Evolutionary conservation across 2,888 invertebrate species (phyloP), one percentile per base, ranked within the genome.

Genomic region (Mythimna lalbum): DNA sequence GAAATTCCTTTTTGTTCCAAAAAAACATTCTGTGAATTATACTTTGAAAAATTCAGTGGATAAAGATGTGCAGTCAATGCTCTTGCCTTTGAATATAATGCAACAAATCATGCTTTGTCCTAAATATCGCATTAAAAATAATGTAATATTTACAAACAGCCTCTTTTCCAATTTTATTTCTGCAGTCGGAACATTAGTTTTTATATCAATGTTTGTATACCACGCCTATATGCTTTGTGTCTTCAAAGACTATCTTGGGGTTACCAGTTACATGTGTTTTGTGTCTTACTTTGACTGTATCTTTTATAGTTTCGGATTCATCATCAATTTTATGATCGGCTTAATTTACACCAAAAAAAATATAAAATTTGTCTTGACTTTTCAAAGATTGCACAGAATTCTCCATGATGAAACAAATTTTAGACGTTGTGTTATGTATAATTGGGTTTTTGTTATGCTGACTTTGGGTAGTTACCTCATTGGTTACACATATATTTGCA

Each of bases 351-450:
- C 64, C n/a, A 33, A 39, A 0, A 21, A 63, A 64, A 31, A 3
- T 23, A n/a, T 75, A 3, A 23, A 43, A 21, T 56, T 74, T 3
- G 17, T 72, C 17, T 50, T 64, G 23, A 75, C 49, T 0, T 64
- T 71, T n/a, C 71, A 72, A 64, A 75, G 56, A 49, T 63, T 72
- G 31, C 56, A 72, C 23, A 74, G 56, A 65, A 19, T 75, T 56
- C 23, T 72, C 10, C 50, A 72, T 23, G 12, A 64, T 75, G n/a
- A 64, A 43, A 21, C 9, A 4, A 23, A 4, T 10, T 64, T 64
- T 43, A 56, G n/a, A 39, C 55, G 47, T 2, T 64, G 23, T 3
- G 10, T 75, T 9, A 43, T 56, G n/a, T 49, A 43, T 1, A 72
- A 72, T 39, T 72, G 71, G 71, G 12, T 33, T 23, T 39, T 19